Percentiles rank a stretch among this genome's conserved stretches.
Conservation (phyloP, 2,888 invertebrate species). For the Entomobrya multifasciata region DNA sequence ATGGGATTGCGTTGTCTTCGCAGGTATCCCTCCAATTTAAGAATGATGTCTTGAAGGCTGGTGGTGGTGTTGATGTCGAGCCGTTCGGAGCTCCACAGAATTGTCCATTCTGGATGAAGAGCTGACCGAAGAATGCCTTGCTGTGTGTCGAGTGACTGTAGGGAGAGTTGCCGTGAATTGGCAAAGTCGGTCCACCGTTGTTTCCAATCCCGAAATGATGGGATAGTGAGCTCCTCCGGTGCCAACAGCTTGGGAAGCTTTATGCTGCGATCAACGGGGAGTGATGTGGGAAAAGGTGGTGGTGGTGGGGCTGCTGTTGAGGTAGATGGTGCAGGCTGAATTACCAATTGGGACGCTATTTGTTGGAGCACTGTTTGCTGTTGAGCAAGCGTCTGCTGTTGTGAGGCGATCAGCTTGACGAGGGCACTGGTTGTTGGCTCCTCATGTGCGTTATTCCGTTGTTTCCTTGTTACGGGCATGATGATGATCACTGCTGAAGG, state of each 20-base stretch:
- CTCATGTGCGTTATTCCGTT: too few relatives aligned
- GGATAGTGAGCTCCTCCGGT: constrained; percentile 26
- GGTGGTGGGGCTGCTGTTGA: too few relatives aligned
- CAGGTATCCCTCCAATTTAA: constrained; percentile 1
- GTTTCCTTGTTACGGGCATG: too few relatives aligned
- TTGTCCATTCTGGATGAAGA: constrained; percentile 21
- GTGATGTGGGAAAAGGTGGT: too few relatives aligned
- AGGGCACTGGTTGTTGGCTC: too few relatives aligned
- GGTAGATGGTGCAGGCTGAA: too few relatives aligned
- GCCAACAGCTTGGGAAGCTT: background rate
- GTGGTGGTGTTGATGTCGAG: background rate
- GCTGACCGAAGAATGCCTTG: constrained; percentile 43
- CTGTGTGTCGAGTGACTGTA: background rate
- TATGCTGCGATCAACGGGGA: too few relatives aligned
- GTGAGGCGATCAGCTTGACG: too few relatives aligned
- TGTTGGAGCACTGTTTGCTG: too few relatives aligned
- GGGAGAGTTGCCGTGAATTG: constrained; percentile 1
- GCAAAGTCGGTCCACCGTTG: constrained; percentile 28
- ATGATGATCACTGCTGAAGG: too few relatives aligned
- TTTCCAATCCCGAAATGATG: constrained; percentile 40
- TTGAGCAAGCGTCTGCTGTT: too few relatives aligned
- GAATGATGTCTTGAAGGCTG: background rate
- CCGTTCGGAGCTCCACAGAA: constrained; percentile 22
- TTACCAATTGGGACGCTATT: too few relatives aligned
- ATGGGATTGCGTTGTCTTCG: constrained; percentile 36